Evolutionary conservation across 2,797 vertebrate genomes (phyloP), one percentile per base, ranked within the genome.

Genomic region (Loris lydekkerianus): DNA sequence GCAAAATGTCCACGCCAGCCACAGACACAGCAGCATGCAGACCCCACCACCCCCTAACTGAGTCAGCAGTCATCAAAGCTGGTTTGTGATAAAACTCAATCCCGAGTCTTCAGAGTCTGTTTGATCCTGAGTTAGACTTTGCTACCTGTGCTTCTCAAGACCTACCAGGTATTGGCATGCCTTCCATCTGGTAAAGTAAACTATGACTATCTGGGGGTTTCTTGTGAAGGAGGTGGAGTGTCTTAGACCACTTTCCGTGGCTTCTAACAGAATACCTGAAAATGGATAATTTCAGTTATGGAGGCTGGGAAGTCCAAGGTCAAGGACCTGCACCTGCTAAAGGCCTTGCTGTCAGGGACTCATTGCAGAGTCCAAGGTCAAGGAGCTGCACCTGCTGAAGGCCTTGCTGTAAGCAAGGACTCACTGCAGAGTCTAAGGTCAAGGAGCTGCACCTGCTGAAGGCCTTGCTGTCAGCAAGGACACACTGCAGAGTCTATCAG

Each of bases 11-110:
- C 69, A 10, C 60, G 60, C 21, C 40, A 63, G 1, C 37, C 60
- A 40, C 20, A 43, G 20, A 2, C 0, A 0, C 0, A 17, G 75
- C 60, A 23, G 60, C 43, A 11, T 27, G 23, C 27, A 29, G 49
- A 70, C n/a, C 2, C 63, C 58, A n/a, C 10, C 9, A 0, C 69
- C 31, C 65, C 14, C 43, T 13, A 58, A 75, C 69, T 31, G 46
- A 43, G 60, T 40, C 53, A 25, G 25, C 31, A 43, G 23, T n/a
- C 6, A 46, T 75, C 11, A 17, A 84, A 60, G 40, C 56, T 4
- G 23, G n/a, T 60, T 37, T 11, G 18, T 25, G 40, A 65, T 5
- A 14, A 67, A 31, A 6, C 17, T 53, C 31, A 93, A 40, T 37
- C 56, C 37, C 21, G 73, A 63, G 40, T 6, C n/a, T 25, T 8